These are phyloP conservation scores for Camponotus floridanus DNA, from an alignment of 1,140 invertebrate species.

Conservation along the genomic window DNA sequence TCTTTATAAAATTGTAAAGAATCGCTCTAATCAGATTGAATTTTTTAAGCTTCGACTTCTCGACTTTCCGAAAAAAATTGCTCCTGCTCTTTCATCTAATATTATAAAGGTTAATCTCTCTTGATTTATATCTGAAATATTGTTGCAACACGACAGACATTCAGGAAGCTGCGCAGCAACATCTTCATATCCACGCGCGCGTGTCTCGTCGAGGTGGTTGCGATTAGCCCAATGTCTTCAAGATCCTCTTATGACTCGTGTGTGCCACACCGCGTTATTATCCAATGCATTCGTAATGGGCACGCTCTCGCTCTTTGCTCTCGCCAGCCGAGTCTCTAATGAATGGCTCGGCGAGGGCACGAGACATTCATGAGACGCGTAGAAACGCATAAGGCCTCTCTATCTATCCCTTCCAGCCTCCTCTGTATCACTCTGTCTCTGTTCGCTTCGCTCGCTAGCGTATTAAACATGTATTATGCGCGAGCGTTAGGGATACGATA, in stretches of 20 bases:
- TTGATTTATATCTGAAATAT: constrained; percentile 6
- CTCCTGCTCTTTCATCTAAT: background rate
- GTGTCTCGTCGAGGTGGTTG: constrained; percentile 3
- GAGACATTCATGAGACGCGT: constrained; percentile 69
- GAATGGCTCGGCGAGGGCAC: constrained; percentile 67
- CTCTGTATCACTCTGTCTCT: constrained; percentile 6
- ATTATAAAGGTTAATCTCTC: background rate
- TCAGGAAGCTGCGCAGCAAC: constrained; percentile 25
- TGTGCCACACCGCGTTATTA: constrained; percentile 71
- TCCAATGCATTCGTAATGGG: constrained; percentile 76
- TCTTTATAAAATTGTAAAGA: background rate
- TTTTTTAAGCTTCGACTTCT: background rate
- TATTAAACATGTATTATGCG: constrained; percentile 21
- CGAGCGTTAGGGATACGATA: background rate
- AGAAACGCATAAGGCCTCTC: constrained; percentile 63
- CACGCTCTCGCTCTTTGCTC: constrained; percentile 62
- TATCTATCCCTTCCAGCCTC: constrained; percentile 26
- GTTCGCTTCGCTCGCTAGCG: constrained; percentile 22
- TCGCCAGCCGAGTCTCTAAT: constrained; percentile 66
- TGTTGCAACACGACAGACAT: background rate
- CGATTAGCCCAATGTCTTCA: constrained; percentile 47
- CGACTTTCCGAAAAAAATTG: background rate
- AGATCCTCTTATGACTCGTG: constrained; percentile 65
- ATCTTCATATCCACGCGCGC: constrained; percentile 42
- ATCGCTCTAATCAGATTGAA: background rate